Percentiles rank a stretch among this genome's conserved stretches.
phyloP scores from a whole-genome alignment of 2,797 vertebrate species.

The Ptychobarbus kaznakovi region DNA sequence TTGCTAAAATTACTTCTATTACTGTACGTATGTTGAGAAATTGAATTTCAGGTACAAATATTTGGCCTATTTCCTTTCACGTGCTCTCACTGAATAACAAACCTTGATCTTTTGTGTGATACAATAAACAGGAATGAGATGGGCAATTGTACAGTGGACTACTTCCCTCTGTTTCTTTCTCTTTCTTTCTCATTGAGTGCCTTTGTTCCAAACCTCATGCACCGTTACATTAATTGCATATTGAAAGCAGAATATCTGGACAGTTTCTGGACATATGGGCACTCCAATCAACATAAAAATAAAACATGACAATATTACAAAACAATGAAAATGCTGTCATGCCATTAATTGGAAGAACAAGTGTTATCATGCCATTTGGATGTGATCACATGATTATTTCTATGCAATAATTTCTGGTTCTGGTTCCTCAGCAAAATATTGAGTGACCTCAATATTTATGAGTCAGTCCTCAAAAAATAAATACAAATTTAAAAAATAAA shows the following conservation, averaged over 20 bases:
- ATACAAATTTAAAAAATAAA: too few relatives aligned
- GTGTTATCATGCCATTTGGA: background rate
- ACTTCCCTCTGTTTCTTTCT: background rate
- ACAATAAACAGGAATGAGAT: background rate
- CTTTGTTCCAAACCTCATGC: too few relatives aligned
- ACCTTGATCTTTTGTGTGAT: slow-evolving; percentile 43
- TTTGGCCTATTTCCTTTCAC: slow-evolving; percentile 52
- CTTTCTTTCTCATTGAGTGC: background rate
- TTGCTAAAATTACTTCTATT: slow-evolving; percentile 13
- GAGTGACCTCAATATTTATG: background rate
- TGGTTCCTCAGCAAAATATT: background rate
- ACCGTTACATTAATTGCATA: background rate
- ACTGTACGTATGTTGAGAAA: slow-evolving; percentile 48
- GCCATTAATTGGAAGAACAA: background rate
- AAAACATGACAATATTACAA: background rate
- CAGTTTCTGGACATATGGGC: background rate
- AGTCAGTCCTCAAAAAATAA: background rate
- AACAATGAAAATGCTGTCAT: background rate
- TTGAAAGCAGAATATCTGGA: background rate
- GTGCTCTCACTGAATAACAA: slow-evolving; percentile 48
- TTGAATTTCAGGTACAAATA: slow-evolving; percentile 62
- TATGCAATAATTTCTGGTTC: background rate
- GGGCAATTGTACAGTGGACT: background rate
- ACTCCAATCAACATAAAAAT: background rate
- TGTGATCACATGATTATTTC: background rate